Percentiles rank a stretch among this genome's conserved stretches.
Evolutionary conservation across 2,797 vertebrate genomes (phyloP).

Genomic region (Scyliorhinus canicula): DNA sequence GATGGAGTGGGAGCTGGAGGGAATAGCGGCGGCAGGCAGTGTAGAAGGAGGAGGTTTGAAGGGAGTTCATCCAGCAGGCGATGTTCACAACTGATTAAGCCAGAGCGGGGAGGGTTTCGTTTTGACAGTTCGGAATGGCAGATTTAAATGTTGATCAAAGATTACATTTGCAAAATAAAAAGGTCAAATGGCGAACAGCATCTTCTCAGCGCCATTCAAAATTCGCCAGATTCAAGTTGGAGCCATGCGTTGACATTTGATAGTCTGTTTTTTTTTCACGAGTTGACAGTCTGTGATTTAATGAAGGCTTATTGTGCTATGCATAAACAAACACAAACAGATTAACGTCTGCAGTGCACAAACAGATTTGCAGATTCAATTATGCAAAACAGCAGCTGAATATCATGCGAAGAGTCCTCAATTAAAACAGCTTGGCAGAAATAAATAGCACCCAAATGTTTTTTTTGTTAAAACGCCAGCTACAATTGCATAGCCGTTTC

Average conservation of each 20-base stretch:
- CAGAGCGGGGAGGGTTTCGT: background rate
- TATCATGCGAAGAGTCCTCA: conserved; percentile 17
- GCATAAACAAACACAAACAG: conserved; percentile 23
- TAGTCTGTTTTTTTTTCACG: background rate
- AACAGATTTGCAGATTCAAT: conserved; percentile 17
- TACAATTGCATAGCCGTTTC: background rate
- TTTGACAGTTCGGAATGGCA: background rate
- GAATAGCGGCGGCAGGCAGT: background rate
- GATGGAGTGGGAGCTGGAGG: background rate
- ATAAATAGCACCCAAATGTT: background rate
- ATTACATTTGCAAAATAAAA: background rate
- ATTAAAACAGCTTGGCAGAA: conserved; percentile 3
- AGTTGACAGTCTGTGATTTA: conserved; percentile 16
- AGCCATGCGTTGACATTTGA: background rate
- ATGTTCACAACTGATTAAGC: background rate
- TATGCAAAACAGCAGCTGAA: conserved; percentile 30
- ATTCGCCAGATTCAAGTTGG: background rate
- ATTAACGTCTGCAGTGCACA: background rate
- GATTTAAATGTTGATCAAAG: background rate
- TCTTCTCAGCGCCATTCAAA: background rate
- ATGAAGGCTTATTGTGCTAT: background rate
- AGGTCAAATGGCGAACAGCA: background rate
- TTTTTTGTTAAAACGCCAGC: background rate
- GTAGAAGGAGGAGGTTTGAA: background rate
- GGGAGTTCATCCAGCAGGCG: background rate